These are phyloP conservation scores for Sceloporus tristichus DNA, from an alignment of 2,113 vertebrate species.

Conservation along the genomic window DNA sequence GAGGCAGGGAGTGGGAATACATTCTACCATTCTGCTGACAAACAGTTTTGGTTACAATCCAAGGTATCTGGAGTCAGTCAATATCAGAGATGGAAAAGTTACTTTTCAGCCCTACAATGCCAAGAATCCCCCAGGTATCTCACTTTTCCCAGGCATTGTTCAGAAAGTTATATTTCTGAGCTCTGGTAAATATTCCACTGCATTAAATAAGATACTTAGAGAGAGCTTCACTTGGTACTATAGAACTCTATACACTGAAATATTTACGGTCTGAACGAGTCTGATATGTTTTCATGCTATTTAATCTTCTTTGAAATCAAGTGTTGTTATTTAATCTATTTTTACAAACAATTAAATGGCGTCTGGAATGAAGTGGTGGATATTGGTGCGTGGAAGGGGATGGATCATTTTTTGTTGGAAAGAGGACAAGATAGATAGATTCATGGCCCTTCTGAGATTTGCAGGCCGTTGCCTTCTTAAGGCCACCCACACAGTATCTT, in stretches of 20 bases:
- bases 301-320: slow-evolving; percentile 7
- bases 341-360: background rate
- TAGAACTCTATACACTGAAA: background rate
- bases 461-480: background rate
- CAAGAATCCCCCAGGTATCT: too few relatives aligned
- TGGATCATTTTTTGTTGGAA: too few relatives aligned
- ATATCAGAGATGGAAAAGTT: too few relatives aligned
- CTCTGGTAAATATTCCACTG: slow-evolving; percentile 5
- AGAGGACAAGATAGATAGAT: too few relatives aligned
- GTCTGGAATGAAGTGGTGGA: too few relatives aligned
- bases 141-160: too few relatives aligned
- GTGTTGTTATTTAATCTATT: background rate
- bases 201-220: slow-evolving; percentile 35
- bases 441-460: background rate
- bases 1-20: background rate
- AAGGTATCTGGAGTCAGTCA: slow-evolving; percentile 26
- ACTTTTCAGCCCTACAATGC: too few relatives aligned
- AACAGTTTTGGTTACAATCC: background rate
- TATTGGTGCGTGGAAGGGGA: too few relatives aligned
- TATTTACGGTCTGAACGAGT: background rate
- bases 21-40: background rate
- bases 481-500: background rate
- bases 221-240: background rate
- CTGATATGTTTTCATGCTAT: background rate
- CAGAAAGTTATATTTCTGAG: too few relatives aligned